Evolutionary conservation across 2,888 invertebrate species (phyloP).

Genomic region (Enchytraeus crypticus): DNA sequence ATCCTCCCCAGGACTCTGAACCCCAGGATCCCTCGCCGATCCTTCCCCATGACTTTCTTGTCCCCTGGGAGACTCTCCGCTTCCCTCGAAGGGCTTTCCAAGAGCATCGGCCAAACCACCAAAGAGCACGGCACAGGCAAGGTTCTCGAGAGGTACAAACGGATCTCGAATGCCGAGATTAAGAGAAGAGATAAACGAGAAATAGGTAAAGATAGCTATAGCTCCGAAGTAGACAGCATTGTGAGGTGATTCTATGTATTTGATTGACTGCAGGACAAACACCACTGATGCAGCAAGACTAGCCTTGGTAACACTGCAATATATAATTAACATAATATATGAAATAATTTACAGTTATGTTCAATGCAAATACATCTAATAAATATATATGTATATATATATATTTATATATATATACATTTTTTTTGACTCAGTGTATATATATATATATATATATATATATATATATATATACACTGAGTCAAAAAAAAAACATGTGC

Average conservation of each 20-base stretch:
- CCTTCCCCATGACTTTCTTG: too few relatives aligned
- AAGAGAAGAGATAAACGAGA: constrained; percentile 89
- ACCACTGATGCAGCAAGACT: constrained; percentile 88
- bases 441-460: too few relatives aligned
- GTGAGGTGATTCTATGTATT: constrained; percentile 89
- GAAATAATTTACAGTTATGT: background rate
- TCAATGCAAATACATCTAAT: too few relatives aligned
- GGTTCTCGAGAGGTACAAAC: constrained; percentile 95
- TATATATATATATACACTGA: too few relatives aligned
- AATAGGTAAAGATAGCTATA: constrained; percentile 70
- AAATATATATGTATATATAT: too few relatives aligned
- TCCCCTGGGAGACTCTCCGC: constrained; percentile 31
- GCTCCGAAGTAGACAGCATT: constrained; percentile 94
- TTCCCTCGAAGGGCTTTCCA: constrained; percentile 68
- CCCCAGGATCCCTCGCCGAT: too few relatives aligned
- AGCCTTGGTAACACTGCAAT: constrained; percentile 83
- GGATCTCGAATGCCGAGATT: constrained; percentile 95
- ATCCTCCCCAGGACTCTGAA: too few relatives aligned
- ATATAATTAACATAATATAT: background rate
- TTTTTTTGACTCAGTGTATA: too few relatives aligned
- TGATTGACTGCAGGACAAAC: constrained; percentile 91
- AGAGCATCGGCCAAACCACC: constrained; percentile 98
- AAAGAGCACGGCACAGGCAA: constrained; percentile 76
- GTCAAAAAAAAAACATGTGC: too few relatives aligned
- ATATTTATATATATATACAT: too few relatives aligned